Evolutionary conservation across 2,113 vertebrate genomes (phyloP).

Genomic region (Tetrao urogallus): DNA sequence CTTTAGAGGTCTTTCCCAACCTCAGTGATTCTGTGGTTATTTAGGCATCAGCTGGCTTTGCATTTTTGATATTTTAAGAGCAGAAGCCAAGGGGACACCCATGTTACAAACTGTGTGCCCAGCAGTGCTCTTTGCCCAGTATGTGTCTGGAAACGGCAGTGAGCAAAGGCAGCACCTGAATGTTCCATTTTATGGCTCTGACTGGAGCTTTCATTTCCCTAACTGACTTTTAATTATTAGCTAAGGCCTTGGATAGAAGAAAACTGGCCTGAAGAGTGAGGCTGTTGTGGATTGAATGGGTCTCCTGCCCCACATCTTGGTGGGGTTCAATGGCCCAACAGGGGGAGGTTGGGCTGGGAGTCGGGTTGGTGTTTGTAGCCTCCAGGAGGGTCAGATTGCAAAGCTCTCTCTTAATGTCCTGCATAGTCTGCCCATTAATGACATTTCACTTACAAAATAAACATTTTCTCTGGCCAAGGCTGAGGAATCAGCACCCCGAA

Average conservation of each 20-base stretch:
- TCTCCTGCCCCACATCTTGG: not conserved
- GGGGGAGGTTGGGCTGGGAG: not conserved
- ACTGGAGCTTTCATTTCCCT: not conserved
- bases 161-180: not conserved
- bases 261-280: accelerated
- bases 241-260: not conserved
- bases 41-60: not conserved
- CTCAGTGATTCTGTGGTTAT: not conserved
- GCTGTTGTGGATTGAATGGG: accelerated
- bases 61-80: not conserved
- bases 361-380: not conserved
- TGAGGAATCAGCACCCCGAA: accelerated
- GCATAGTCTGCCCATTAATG: not conserved
- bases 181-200: not conserved
- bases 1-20: not conserved
- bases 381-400: not conserved
- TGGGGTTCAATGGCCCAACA: not conserved
- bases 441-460: not conserved
- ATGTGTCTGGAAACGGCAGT: not conserved
- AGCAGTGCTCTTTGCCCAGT: not conserved
- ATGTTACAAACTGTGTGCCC: not conserved
- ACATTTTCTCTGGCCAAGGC: not conserved
- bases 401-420: not conserved
- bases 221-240: not conserved
- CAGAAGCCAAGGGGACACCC: not conserved